Conservation (phyloP, 2,888 invertebrate genomes). For the Actias luna region DNA sequence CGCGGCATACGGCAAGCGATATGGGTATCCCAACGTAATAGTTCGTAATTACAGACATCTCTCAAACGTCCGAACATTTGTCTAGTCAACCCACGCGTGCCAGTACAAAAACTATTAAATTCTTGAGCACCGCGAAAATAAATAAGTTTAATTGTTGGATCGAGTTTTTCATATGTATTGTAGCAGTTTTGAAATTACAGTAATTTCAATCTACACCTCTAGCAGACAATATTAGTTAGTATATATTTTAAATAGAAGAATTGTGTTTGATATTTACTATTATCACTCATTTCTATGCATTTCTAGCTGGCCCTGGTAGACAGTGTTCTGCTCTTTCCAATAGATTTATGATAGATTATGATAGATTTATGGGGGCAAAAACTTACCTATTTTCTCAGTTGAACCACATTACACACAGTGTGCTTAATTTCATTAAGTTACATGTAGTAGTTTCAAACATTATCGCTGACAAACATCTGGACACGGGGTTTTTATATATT, state of each 20-base stretch:
- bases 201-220: background rate
- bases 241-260: background rate
- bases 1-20: constrained; percentile 29
- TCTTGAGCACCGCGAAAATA: constrained; percentile 18
- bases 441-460: too few species aligned
- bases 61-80: constrained; percentile 34
- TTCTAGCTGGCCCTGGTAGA: too few species aligned
- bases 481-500: too few species aligned
- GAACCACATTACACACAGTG: too few species aligned
- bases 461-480: too few species aligned
- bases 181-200: constrained; percentile 1
- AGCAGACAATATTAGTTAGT: background rate
- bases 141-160: constrained; percentile 25
- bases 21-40: constrained; percentile 48
- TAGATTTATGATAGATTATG: too few species aligned
- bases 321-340: too few species aligned
- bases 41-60: constrained; percentile 56
- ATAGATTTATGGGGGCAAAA: too few species aligned
- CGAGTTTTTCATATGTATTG: constrained; percentile 18
- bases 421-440: too few species aligned
- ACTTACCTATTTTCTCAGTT: too few species aligned
- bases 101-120: constrained; percentile 26
- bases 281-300: background rate
- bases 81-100: constrained; percentile 38
- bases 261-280: background rate